Conservation (phyloP, 1,140 invertebrate species). For the Drosophila setifemur region DNA sequence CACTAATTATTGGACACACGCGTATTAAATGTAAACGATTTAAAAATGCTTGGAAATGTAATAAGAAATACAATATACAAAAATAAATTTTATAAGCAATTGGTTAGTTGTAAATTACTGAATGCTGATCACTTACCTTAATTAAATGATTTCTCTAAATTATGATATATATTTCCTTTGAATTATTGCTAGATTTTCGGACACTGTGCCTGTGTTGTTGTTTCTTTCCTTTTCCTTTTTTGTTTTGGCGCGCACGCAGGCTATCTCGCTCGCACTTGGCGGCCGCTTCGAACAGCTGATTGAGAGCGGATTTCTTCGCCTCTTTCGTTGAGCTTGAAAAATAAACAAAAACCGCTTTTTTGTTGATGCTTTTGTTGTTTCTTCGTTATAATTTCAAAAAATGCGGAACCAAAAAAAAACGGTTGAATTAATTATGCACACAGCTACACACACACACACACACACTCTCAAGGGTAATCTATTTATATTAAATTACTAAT, state of each 20-base stretch:
- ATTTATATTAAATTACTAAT: constrained; percentile 34
- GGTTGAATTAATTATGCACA: constrained; percentile 56
- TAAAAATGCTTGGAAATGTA: constrained; percentile 28
- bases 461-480: constrained; percentile 23
- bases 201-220: constrained; percentile 44
- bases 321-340: constrained; percentile 44
- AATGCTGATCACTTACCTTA: constrained; percentile 59
- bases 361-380: constrained; percentile 8
- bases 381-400: constrained; percentile 39
- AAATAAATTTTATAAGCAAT: neutral
- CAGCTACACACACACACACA: constrained; percentile 4
- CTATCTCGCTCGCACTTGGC: constrained; percentile 43
- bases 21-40: constrained; percentile 48
- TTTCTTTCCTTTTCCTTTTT: constrained; percentile 2
- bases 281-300: constrained; percentile 59
- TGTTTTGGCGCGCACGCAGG: constrained; percentile 55
- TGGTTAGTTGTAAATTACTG: neutral
- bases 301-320: constrained; percentile 37
- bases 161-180: constrained; percentile 3
- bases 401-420: constrained; percentile 43
- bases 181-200: neutral
- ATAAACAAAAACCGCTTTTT: constrained; percentile 57
- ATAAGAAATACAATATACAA: neutral
- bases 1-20: constrained; percentile 59
- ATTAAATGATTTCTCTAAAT: neutral